A percentile compares a stretch with the other conserved stretches of the same genome.
Conservation (phyloP, 92 coral and sea anemone genomes). For the Epizoanthus rinbou region DNA sequence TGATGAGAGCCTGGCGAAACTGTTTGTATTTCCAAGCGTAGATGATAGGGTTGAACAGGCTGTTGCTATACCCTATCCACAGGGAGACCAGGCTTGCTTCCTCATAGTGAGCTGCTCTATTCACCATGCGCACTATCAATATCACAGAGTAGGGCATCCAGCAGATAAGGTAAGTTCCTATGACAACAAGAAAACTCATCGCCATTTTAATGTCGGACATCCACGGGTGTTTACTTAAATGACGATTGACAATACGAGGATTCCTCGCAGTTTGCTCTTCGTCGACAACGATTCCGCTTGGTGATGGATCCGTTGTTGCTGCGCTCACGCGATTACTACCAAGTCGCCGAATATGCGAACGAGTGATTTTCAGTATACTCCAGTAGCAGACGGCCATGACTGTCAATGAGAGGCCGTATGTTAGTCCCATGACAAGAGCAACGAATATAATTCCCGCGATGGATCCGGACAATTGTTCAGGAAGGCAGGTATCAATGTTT, state of each 20-base stretch:
- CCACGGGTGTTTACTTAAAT: not conserved
- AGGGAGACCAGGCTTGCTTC: conserved; percentile 54
- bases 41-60: conserved; percentile 60
- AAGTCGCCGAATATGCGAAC: conserved; percentile 52
- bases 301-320: not conserved
- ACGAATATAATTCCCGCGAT: conserved; percentile 41
- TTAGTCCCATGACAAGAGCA: conserved; percentile 54
- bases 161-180: conserved; percentile 58
- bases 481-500: conserved; percentile 52
- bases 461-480: conserved; percentile 53
- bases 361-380: conserved; percentile 60
- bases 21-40: conserved; percentile 72
- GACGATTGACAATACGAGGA: not conserved
- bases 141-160: conserved; percentile 70
- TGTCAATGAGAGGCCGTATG: conserved; percentile 50
- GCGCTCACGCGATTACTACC: not conserved
- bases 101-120: conserved; percentile 19
- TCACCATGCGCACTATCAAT: conserved; percentile 40
- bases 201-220: conserved; percentile 57
- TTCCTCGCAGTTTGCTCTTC: not conserved
- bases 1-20: conserved; percentile 54
- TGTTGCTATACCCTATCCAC: conserved; percentile 63
- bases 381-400: conserved; percentile 57
- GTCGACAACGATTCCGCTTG: not conserved
- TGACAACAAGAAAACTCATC: conserved; percentile 53